Conservation (phyloP, 2,113 vertebrate genomes). For the Talpa occidentalis region DNA sequence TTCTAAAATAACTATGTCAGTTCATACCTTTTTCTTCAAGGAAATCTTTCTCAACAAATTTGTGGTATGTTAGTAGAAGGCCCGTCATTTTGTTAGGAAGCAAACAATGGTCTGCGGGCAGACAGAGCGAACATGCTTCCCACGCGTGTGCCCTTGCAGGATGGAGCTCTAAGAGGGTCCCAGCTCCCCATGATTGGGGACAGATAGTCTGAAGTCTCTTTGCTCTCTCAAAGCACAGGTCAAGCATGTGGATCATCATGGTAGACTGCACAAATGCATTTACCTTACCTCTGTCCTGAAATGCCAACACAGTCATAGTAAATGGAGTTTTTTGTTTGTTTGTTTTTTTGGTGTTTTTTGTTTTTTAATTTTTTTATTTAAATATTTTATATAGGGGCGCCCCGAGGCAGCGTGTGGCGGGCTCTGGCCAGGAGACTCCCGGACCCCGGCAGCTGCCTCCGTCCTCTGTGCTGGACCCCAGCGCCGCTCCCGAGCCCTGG, state of each 20-base stretch:
- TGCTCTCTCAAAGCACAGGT: conserved; percentile 26
- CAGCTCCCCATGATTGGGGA: background rate
- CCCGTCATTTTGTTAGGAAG: background rate
- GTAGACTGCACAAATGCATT: background rate
- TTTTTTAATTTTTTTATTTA: too few species aligned
- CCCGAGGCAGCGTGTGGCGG: too few species aligned
- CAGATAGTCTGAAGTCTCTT: background rate
- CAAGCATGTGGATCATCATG: background rate
- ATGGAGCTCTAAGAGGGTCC: background rate
- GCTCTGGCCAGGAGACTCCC: too few species aligned
- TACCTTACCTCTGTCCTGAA: conserved; percentile 4
- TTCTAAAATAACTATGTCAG: background rate
- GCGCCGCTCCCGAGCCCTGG: too few species aligned
- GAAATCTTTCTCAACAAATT: background rate
- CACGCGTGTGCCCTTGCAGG: background rate
- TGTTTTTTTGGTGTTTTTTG: too few species aligned
- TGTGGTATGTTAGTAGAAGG: background rate
- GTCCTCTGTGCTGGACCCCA: too few species aligned
- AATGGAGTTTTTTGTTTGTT: conserved; percentile 22
- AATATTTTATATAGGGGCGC: too few species aligned
- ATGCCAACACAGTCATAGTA: background rate
- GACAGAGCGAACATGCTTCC: background rate
- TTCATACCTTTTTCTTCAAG: background rate
- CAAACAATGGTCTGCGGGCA: background rate
- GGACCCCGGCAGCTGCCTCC: too few species aligned